phyloP scores from a whole-genome alignment of 2,797 vertebrate species.

The Lophura swinhoii region DNA sequence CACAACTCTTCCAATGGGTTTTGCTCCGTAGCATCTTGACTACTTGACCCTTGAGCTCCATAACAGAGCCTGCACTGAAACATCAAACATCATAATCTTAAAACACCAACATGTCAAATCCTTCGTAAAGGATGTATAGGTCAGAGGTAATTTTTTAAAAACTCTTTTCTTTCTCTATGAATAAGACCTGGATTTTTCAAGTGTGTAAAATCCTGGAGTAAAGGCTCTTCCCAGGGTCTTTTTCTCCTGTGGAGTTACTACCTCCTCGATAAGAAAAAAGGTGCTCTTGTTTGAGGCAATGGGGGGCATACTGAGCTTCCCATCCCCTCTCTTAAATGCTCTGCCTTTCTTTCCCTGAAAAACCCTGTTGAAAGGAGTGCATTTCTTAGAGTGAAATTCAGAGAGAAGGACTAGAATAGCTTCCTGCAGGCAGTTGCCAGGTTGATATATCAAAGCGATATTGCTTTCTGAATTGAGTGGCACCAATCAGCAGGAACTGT shows the following conservation, averaged over 20 bases:
- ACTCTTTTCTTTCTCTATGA: not conserved
- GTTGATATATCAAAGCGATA: constrained; percentile 60
- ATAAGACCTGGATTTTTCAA: constrained; percentile 33
- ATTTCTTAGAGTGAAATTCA: constrained; percentile 61
- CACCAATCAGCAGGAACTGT: constrained; percentile 70
- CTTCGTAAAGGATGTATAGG: constrained; percentile 15
- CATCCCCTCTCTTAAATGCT: constrained; percentile 53
- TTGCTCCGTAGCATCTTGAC: not conserved
- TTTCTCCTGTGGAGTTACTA: constrained; percentile 45
- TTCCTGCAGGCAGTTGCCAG: constrained; percentile 69
- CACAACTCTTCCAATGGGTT: not conserved
- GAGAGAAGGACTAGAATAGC: constrained; percentile 66
- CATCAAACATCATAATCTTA: constrained; percentile 36
- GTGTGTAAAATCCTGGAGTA: constrained; percentile 24
- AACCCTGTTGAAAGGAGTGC: constrained; percentile 49
- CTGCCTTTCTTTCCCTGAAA: constrained; percentile 37
- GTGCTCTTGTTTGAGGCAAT: constrained; percentile 29
- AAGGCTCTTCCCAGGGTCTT: constrained; percentile 29
- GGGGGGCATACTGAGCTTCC: constrained; percentile 30
- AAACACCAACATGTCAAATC: constrained; percentile 28
- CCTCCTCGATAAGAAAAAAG: constrained; percentile 68
- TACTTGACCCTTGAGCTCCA: constrained; percentile 16
- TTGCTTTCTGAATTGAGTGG: constrained; percentile 67
- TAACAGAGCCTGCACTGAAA: constrained; percentile 19
- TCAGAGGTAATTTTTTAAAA: constrained; percentile 20